A percentile compares a stretch with the other conserved stretches of the same genome.
Conservation (phyloP, 2,113 vertebrate genomes). For the Alethe diademata region DNA sequence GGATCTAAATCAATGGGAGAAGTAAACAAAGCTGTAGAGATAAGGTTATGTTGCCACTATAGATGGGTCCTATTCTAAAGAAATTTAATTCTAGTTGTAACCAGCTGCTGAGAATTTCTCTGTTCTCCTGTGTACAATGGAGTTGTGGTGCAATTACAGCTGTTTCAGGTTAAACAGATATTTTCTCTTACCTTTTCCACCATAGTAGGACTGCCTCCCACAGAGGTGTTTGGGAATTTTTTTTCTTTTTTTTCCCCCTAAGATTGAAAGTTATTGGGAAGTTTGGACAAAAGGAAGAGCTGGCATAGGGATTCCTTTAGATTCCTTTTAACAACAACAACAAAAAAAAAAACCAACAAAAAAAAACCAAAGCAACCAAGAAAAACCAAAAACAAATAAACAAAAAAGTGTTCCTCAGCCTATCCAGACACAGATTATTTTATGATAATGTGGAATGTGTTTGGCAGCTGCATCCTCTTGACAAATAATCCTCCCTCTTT, state of each 20-base stretch:
- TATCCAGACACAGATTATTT: background rate
- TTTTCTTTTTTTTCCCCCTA: rapidly evolving
- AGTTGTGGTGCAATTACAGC: background rate
- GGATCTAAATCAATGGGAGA: background rate
- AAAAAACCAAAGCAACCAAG: too few species aligned
- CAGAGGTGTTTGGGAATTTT: too few species aligned
- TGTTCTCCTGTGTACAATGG: background rate
- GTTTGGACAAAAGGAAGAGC: background rate
- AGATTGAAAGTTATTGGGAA: background rate
- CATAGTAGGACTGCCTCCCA: rapidly evolving
- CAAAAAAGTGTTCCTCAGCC: background rate
- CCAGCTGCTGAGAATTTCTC: background rate
- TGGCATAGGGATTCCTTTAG: background rate
- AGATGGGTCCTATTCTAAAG: background rate
- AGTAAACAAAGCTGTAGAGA: conserved; percentile 9
- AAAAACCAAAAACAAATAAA: too few species aligned
- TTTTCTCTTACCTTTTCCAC: background rate
- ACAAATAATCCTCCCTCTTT: background rate
- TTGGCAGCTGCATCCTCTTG: conserved; percentile 26
- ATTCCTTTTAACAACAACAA: background rate
- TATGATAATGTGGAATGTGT: background rate
- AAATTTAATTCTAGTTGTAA: background rate
- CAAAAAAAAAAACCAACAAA: background rate
- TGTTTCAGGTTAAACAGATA: background rate
- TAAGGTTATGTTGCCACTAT: background rate